These are phyloP conservation scores for Drosophila leonis DNA, from an alignment of 2,888 invertebrate genomes.

Conservation along the genomic window DNA sequence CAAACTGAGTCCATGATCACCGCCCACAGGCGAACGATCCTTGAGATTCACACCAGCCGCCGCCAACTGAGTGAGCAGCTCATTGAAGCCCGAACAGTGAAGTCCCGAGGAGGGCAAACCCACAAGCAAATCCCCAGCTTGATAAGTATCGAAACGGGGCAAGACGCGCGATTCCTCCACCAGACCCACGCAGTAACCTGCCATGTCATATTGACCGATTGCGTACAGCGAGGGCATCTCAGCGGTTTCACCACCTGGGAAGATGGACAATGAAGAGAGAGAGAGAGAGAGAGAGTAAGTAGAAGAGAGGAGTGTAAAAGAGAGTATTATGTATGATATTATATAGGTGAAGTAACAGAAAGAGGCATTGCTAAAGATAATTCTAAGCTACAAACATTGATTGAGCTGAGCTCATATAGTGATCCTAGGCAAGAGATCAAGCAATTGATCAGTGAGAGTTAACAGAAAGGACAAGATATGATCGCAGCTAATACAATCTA, in stretches of 20 bases:
- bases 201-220: constrained; percentile 95
- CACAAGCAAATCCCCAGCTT: constrained; percentile 92
- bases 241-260: constrained; percentile 94
- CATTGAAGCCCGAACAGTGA: constrained; percentile 97
- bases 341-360: no score
- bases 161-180: constrained; percentile 91
- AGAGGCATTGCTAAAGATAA: not conserved
- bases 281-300: not conserved
- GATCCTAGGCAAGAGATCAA: no score
- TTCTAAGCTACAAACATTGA: not conserved
- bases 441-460: no score
- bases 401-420: no score
- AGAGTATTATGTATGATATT: not conserved
- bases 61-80: constrained; percentile 92
- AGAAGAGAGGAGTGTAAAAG: not conserved
- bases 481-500: no score
- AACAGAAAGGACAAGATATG: no score
- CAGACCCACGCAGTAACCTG: constrained; percentile 97
- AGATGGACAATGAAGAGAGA: not conserved
- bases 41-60: constrained; percentile 88
- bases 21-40: constrained; percentile 87
- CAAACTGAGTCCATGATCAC: constrained; percentile 87
- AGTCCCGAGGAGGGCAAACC: constrained; percentile 95
- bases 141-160: constrained; percentile 89
- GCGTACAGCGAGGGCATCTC: constrained; percentile 98